Percentiles rank a stretch among this genome's conserved stretches.
Conservation (phyloP, 1,140 invertebrate genomes). For the Pseudomyrmex dendroicus region DNA sequence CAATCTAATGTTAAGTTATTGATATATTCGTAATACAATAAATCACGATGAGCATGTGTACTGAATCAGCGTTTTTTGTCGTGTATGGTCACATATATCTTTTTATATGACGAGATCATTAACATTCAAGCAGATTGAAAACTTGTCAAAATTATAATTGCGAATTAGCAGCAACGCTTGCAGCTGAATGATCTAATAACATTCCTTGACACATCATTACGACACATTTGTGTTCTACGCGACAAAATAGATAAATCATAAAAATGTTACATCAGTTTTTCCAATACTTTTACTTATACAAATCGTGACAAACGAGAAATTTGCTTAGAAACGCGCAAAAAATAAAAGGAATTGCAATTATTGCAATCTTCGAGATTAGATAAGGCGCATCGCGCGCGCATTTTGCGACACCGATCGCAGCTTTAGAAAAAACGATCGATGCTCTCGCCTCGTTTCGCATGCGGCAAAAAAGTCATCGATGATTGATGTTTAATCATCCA, state of each 20-base stretch:
- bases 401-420: neutral
- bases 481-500: conserved; percentile 34
- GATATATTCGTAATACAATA: conserved; percentile 22
- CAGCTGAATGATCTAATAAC: neutral
- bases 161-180: neutral
- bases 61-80: conserved; percentile 24
- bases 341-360: neutral
- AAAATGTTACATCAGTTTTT: neutral
- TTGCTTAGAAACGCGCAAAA: neutral
- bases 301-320: neutral
- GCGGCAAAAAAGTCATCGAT: conserved; percentile 49
- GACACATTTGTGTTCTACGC: neutral
- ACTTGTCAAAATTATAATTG: neutral
- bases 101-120: neutral
- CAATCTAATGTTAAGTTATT: conserved; percentile 49
- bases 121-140: neutral
- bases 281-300: neutral
- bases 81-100: neutral
- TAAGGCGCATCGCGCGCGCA: neutral
- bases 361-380: conserved; percentile 27
- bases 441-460: conserved; percentile 40
- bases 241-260: neutral
- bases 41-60: neutral
- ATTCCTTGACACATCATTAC: neutral
- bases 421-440: conserved; percentile 42